Evolutionary conservation across 2,113 vertebrate species (phyloP).

Genomic region (Serinus canaria): DNA sequence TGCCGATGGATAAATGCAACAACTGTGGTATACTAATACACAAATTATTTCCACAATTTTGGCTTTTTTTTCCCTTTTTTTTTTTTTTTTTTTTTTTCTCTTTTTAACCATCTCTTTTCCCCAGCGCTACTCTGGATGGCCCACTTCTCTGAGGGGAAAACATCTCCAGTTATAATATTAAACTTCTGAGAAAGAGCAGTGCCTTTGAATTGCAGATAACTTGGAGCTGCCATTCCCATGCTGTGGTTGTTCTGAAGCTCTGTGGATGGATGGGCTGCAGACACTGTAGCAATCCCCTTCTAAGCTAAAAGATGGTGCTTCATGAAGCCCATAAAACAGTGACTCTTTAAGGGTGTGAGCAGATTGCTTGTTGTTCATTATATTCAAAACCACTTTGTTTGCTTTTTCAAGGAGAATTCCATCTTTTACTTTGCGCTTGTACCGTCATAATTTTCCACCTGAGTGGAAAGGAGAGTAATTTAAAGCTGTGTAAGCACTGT

Average conservation of each 20-base stretch:
- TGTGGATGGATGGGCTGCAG: not conserved
- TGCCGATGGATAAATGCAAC: constrained; percentile 74
- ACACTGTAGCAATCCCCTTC: not conserved
- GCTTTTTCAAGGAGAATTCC: not conserved
- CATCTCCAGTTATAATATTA: not conserved
- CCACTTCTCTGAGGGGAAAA: not conserved
- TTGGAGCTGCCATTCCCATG: not conserved
- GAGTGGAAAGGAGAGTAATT: not conserved
- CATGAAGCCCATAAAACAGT: not conserved
- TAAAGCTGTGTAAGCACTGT: not conserved
- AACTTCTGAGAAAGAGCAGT: not conserved
- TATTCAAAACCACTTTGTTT: not conserved
- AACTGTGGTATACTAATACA: constrained; percentile 70
- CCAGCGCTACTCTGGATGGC: not conserved
- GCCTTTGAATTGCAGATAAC: not conserved
- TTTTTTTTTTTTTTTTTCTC: not conserved
- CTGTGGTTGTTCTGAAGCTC: not conserved
- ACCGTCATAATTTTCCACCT: not conserved
- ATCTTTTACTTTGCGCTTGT: not conserved
- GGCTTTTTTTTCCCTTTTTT: not conserved
- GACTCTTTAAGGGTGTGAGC: not conserved
- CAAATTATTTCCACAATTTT: constrained; percentile 70
- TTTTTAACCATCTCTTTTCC: constrained; percentile 57
- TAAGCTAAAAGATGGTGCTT: not conserved
- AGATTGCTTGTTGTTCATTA: not conserved